These are phyloP conservation scores for Polydrusus tereticollis DNA, from an alignment of 2,888 invertebrate genomes.

Conservation along the genomic window DNA sequence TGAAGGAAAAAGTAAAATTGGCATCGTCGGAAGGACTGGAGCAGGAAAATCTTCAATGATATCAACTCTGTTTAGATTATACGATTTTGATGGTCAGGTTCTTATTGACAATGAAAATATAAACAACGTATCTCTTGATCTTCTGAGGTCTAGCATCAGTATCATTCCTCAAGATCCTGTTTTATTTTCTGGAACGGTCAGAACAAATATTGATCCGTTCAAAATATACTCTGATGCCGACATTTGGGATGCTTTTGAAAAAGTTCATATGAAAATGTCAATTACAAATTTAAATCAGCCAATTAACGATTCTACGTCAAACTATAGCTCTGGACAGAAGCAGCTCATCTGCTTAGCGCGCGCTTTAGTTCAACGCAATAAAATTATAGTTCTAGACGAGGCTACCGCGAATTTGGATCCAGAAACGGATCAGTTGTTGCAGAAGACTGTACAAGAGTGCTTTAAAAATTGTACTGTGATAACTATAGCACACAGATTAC, in stretches of 20 bases:
- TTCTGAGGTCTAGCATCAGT: conserved; percentile 80
- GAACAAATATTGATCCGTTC: conserved; percentile 92
- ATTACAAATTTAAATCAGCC: conserved; percentile 73
- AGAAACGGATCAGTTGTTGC: conserved; percentile 81
- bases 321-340: conserved; percentile 69
- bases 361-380: conserved; percentile 69
- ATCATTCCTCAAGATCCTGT: conserved; percentile 91
- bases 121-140: conserved; percentile 76
- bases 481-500: conserved; percentile 71
- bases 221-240: conserved; percentile 82
- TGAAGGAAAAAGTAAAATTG: conserved; percentile 78
- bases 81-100: conserved; percentile 82
- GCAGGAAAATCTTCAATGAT: conserved; percentile 85
- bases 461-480: conserved; percentile 83
- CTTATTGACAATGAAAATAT: conserved; percentile 84
- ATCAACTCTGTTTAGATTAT: conserved; percentile 83
- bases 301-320: conserved; percentile 77
- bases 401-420: conserved; percentile 87
- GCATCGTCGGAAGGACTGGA: conserved; percentile 85
- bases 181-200: conserved; percentile 86
- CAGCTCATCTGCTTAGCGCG: conserved; percentile 79
- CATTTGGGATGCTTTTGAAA: conserved; percentile 87
- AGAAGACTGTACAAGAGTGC: conserved; percentile 79
- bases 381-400: conserved; percentile 70
- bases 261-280: conserved; percentile 81